Evolutionary conservation across 2,888 invertebrate species (phyloP).

Genomic region (Leucophenga maculata): DNA sequence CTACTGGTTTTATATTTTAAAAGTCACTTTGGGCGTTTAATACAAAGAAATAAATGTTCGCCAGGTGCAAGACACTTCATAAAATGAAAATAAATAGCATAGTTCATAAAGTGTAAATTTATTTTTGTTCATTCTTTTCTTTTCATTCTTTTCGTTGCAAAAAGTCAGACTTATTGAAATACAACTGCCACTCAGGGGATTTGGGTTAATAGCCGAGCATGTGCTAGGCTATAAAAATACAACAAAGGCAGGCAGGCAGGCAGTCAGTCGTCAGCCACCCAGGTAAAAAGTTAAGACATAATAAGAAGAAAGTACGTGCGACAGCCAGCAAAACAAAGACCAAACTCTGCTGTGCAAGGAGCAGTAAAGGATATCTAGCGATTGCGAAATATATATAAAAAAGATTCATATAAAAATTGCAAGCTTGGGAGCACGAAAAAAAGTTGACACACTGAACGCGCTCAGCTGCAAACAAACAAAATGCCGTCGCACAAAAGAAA

Average conservation of each 20-base stretch:
- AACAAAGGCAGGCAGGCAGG: conserved; percentile 38
- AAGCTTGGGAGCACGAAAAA: conserved; percentile 38
- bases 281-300: conserved; percentile 50
- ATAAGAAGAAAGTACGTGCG: conserved; percentile 47
- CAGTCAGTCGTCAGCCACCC: too few relatives aligned
- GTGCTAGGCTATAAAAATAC: conserved; percentile 26
- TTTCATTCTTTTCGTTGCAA: background rate
- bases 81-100: conserved; percentile 1
- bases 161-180: conserved; percentile 44
- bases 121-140: background rate
- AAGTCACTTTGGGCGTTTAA: too few relatives aligned
- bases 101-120: conserved; percentile 4
- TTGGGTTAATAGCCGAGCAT: conserved; percentile 65
- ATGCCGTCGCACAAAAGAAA: conserved; percentile 9
- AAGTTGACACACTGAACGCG: conserved; percentile 49
- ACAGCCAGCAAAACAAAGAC: conserved; percentile 41
- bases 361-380: conserved; percentile 28
- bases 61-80: background rate
- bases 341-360: conserved; percentile 27
- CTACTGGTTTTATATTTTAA: too few relatives aligned
- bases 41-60: too few relatives aligned
- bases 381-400: conserved; percentile 37
- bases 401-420: conserved; percentile 28
- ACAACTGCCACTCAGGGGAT: conserved; percentile 61
- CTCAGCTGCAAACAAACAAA: conserved; percentile 24